Conservation (phyloP, 2,113 vertebrate species). For the Pungitius pungitius region DNA sequence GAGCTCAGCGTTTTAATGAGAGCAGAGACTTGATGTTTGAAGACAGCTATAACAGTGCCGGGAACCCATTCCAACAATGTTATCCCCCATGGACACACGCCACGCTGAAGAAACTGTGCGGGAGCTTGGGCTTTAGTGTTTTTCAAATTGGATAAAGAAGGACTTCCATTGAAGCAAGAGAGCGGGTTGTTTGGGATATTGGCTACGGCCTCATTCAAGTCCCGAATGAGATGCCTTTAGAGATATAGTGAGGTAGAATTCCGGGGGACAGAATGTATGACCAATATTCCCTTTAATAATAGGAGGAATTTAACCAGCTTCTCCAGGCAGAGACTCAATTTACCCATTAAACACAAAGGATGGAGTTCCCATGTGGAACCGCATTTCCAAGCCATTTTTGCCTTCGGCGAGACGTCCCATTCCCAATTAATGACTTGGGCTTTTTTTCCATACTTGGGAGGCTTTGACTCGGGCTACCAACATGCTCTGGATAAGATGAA, state of each 20-base stretch:
- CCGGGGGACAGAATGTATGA: conserved; percentile 45
- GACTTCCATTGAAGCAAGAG: conserved; percentile 52
- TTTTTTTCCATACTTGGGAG: conserved; percentile 46
- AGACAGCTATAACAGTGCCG: conserved; percentile 55
- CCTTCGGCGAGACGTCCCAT: conserved; percentile 47
- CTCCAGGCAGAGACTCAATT: conserved; percentile 59
- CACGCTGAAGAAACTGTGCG: conserved; percentile 26
- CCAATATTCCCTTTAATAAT: conserved; percentile 71
- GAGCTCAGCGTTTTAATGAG: conserved; percentile 72
- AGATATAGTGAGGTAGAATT: conserved; percentile 39
- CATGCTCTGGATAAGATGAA: conserved; percentile 44
- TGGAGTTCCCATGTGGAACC: conserved; percentile 74
- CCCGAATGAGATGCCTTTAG: conserved; percentile 34
- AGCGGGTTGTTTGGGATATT: conserved; percentile 45
- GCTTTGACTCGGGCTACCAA: conserved; percentile 45
- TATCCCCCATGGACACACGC: conserved; percentile 45
- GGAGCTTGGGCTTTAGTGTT: conserved; percentile 31
- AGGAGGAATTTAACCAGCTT: conserved; percentile 61
- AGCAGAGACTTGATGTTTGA: conserved; percentile 58
- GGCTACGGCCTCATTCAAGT: conserved; percentile 30
- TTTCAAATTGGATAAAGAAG: conserved; percentile 62
- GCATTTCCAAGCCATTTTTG: conserved; percentile 56
- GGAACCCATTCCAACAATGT: conserved; percentile 56
- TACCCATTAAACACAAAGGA: conserved; percentile 70
- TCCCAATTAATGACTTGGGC: conserved; percentile 69